Percentiles rank a stretch among this genome's conserved stretches.
These are phyloP conservation scores for Hiodon alosoides DNA, from an alignment of 2,113 vertebrate species.

Conservation along the genomic window DNA sequence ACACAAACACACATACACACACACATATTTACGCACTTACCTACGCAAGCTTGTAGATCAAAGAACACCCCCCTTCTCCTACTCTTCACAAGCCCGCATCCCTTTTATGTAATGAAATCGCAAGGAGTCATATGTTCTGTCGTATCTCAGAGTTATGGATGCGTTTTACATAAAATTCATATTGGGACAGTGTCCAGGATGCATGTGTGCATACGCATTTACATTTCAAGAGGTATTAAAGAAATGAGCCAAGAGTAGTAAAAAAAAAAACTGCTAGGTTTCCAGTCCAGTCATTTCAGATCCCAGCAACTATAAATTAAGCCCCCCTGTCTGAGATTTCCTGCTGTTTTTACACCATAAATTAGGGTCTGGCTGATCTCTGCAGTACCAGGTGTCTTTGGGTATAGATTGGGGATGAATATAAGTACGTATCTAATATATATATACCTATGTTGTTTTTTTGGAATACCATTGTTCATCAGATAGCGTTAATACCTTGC, in stretches of 20 bases:
- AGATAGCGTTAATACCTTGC: too few species aligned
- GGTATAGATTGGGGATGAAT: background rate
- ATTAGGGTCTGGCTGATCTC: slow-evolving; percentile 43
- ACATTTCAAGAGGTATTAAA: slow-evolving; percentile 76
- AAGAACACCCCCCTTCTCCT: background rate
- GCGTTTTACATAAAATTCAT: slow-evolving; percentile 72
- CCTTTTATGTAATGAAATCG: slow-evolving; percentile 76
- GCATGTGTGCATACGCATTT: slow-evolving; percentile 66
- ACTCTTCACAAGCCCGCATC: slow-evolving; percentile 48
- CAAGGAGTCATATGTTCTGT: slow-evolving; percentile 52
- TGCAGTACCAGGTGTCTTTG: slow-evolving; percentile 19
- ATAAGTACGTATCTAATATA: too few species aligned
- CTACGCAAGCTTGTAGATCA: background rate
- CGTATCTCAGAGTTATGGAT: slow-evolving; percentile 59
- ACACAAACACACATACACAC: slow-evolving; percentile 34
- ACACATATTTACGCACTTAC: slow-evolving; percentile 10
- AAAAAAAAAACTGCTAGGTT: slow-evolving; percentile 47
- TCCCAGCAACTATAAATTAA: slow-evolving; percentile 74
- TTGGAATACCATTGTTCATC: too few species aligned
- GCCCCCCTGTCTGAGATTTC: slow-evolving; percentile 32
- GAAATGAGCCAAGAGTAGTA: slow-evolving; percentile 61
- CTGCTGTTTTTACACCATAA: slow-evolving; percentile 54
- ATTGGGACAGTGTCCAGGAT: slow-evolving; percentile 51
- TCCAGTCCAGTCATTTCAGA: slow-evolving; percentile 59
- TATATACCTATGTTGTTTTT: too few species aligned